phyloP scores from a whole-genome alignment of 2,797 vertebrate genomes.

The Leptodactylus fallax region DNA sequence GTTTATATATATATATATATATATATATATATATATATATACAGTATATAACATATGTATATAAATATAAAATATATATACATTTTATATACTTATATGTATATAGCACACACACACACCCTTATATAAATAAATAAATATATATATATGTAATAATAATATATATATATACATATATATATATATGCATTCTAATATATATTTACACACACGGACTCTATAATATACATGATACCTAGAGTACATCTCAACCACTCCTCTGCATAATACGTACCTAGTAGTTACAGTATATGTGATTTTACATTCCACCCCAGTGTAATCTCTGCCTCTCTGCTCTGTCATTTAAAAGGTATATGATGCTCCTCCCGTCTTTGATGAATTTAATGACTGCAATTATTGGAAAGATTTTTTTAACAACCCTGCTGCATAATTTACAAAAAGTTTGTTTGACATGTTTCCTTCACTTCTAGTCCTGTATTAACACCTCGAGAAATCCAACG shows the following conservation, averaged over 20 bases:
- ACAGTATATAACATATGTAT: too few relatives aligned
- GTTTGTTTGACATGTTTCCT: slow-evolving; percentile 65
- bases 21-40: too few relatives aligned
- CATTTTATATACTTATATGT: too few relatives aligned
- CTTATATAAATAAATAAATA: too few relatives aligned
- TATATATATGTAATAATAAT: too few relatives aligned
- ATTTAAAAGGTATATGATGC: slow-evolving; percentile 69
- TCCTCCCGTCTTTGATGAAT: slow-evolving; percentile 73
- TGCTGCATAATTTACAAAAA: slow-evolving; percentile 69
- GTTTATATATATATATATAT: too few relatives aligned
- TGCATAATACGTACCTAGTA: not conserved
- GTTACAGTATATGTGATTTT: slow-evolving; percentile 58
- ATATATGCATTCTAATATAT: too few relatives aligned
- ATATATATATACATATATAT: too few relatives aligned
- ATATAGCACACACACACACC: too few relatives aligned
- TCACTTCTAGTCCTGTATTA: slow-evolving; percentile 12
- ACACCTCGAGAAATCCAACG: not conserved
- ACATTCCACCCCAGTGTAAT: slow-evolving; percentile 68
- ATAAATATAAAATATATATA: too few relatives aligned
- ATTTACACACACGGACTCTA: not conserved
- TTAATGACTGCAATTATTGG: slow-evolving; percentile 83
- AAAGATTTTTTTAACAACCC: slow-evolving; percentile 74
- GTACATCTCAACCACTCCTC: not conserved
- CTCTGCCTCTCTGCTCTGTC: slow-evolving; percentile 72
- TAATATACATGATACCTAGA: not conserved